Conservation (phyloP, 2,797 vertebrate genomes). For the Chloroceryle inda region DNA sequence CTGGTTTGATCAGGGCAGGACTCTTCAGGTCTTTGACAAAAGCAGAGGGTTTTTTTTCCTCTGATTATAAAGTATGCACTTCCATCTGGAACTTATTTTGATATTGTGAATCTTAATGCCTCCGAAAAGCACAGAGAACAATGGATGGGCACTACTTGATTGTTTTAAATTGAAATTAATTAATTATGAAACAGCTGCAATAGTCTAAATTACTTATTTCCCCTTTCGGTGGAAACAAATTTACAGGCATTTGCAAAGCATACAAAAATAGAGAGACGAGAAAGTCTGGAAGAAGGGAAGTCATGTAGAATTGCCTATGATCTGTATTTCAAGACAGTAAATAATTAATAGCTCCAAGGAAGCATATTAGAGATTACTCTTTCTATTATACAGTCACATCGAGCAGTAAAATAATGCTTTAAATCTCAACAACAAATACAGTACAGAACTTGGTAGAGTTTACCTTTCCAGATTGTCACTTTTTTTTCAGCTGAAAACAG, state of each 20-base stretch:
- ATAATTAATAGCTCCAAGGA: slow-evolving; percentile 72
- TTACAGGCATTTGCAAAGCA: slow-evolving; percentile 59
- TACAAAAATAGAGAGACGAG: slow-evolving; percentile 49
- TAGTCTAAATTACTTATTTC: slow-evolving; percentile 61
- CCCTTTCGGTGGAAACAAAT: slow-evolving; percentile 20
- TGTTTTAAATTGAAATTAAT: slow-evolving; percentile 70
- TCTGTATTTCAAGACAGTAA: slow-evolving; percentile 65
- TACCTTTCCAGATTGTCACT: slow-evolving; percentile 47
- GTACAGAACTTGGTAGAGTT: slow-evolving; percentile 19
- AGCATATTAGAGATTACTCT: slow-evolving; percentile 48
- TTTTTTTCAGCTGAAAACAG: slow-evolving; percentile 54
- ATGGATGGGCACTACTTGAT: slow-evolving; percentile 17
- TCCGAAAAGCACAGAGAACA: slow-evolving; percentile 34
- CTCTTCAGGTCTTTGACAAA: slow-evolving; percentile 17
- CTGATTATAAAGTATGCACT: background rate
- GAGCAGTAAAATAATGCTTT: slow-evolving; percentile 42
- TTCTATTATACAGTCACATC: slow-evolving; percentile 48
- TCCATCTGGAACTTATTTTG: slow-evolving; percentile 63
- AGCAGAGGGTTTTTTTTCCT: background rate
- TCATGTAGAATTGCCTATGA: slow-evolving; percentile 56
- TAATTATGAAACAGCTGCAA: slow-evolving; percentile 67
- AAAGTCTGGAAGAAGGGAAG: slow-evolving; percentile 43
- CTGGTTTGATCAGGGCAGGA: background rate
- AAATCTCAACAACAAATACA: slow-evolving; percentile 43
- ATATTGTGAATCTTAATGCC: slow-evolving; percentile 36